phyloP scores from a whole-genome alignment of 2,888 invertebrate genomes.

The Dichetophora obliterata region DNA sequence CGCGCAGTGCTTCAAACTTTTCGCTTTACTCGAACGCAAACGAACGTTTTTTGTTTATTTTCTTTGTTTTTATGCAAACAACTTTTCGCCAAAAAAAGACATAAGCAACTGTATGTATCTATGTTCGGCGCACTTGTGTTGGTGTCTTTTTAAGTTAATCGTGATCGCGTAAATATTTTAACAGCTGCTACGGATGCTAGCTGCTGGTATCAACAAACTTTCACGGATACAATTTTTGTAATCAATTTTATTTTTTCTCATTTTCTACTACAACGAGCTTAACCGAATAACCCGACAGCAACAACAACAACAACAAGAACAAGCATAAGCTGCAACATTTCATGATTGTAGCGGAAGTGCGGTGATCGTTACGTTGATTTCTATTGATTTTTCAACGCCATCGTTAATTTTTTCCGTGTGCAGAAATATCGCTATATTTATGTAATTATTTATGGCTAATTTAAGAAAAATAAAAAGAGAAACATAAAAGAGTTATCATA shows the following conservation, averaged over 20 bases:
- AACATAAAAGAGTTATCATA: background rate
- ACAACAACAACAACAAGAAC: background rate
- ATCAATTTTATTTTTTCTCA: background rate
- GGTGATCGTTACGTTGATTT: slow-evolving; percentile 10
- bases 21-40: background rate
- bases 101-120: background rate
- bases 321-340: background rate
- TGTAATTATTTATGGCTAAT: background rate
- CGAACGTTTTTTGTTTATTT: background rate
- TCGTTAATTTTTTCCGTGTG: background rate
- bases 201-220: slow-evolving; percentile 21
- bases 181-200: slow-evolving; percentile 16
- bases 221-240: slow-evolving; percentile 16
- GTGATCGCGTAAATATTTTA: slow-evolving; percentile 16
- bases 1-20: slow-evolving; percentile 2
- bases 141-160: background rate
- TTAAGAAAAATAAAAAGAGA: background rate
- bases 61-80: background rate
- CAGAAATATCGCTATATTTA: background rate
- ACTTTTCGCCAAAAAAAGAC: background rate
- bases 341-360: background rate
- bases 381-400: background rate
- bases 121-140: background rate
- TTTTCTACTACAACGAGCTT: background rate
- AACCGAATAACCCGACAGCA: background rate